phyloP scores from a whole-genome alignment of 2,888 invertebrate species.

The Sphaerophoria rueppellii region DNA sequence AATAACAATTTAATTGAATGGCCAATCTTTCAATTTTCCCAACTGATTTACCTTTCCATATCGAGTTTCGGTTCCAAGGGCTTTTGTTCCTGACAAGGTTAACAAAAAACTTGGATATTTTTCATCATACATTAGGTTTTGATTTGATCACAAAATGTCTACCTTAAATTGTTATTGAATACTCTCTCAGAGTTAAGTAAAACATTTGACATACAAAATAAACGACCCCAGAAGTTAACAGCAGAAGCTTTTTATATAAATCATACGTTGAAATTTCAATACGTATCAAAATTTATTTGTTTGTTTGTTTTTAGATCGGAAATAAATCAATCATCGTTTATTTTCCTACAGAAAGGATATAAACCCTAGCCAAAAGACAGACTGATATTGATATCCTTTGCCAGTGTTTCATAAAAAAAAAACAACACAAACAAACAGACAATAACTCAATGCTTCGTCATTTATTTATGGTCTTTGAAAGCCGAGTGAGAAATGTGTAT shows the following conservation, averaged over 20 bases:
- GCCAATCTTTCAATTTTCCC: no score
- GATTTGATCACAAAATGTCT: conserved; percentile 20
- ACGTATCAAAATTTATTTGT: background rate
- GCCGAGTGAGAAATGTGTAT: background rate
- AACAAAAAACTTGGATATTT: conserved; percentile 20
- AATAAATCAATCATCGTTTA: conserved; percentile 61
- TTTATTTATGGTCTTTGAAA: conserved; percentile 34
- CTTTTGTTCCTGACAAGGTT: conserved; percentile 22
- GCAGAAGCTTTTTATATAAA: conserved; percentile 32
- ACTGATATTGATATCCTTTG: no score
- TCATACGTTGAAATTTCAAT: conserved; percentile 16
- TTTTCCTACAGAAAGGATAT: conserved; percentile 33
- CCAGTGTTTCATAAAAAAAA: background rate
- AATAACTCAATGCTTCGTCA: conserved; percentile 58
- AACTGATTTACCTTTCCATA: no score
- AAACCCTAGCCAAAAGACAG: background rate
- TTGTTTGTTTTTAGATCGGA: conserved; percentile 24
- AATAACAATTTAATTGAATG: no score
- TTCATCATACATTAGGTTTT: conserved; percentile 19
- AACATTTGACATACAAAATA: conserved; percentile 42
- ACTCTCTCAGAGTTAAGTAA: conserved; percentile 5
- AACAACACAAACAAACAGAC: conserved; percentile 18
- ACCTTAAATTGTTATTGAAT: conserved; percentile 14
- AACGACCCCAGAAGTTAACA: conserved; percentile 34
- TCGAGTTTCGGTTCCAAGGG: no score